Base-by-base conservation (phyloP, 1,140 invertebrate genomes). In the Cydia strobilella region DNA sequence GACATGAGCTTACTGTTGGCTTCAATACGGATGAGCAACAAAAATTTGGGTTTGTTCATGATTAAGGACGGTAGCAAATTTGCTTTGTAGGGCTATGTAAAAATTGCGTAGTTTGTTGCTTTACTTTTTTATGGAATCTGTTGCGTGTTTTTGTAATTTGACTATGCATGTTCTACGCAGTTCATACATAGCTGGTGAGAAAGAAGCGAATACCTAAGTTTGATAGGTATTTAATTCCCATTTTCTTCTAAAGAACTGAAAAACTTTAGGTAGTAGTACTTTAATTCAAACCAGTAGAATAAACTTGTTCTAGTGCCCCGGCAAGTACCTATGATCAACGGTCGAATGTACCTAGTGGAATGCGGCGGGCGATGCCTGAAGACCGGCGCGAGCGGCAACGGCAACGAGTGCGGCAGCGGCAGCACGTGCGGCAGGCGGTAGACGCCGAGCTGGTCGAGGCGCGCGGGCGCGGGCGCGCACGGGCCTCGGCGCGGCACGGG, bases 381-480 rank as follows among this genome's bases (percentile, higher is more conserved):
- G 48, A 78, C 45, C 80, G 93, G 83, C 80, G 94, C 77, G 82
- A 94, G 85, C n/a, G 90, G 88, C n/a, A 90, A 80, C n/a, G 90
- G 88, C n/a, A 90, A 80, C 10, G 88, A 83, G 74, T 91, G 81
- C 77, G 95, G 84, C 81, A 93, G 83, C 82, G 94, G 74, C 84
- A 94, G 78, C 75, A 93, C 92, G 10, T 94, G 94, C n/a, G 94
- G 94, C 12, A 94, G 89, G 18, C 94, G 91, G 80, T 95, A 96
- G 1, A 96, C 91, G 48, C 95, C 95, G 9, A 95, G 93, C 59
- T 95, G 95, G 79, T 91, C 89, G 7, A 91, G 85, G 6, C 90
- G 83, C 0, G 82, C 91, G 88, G 85, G 90, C 80, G 82, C 85
- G 82, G 85, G 90, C 80, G 82, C 85, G 82, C 82, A 81, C 10